Base-by-base conservation (phyloP, 1,140 invertebrate genomes). In the Achroia grisella region DNA sequence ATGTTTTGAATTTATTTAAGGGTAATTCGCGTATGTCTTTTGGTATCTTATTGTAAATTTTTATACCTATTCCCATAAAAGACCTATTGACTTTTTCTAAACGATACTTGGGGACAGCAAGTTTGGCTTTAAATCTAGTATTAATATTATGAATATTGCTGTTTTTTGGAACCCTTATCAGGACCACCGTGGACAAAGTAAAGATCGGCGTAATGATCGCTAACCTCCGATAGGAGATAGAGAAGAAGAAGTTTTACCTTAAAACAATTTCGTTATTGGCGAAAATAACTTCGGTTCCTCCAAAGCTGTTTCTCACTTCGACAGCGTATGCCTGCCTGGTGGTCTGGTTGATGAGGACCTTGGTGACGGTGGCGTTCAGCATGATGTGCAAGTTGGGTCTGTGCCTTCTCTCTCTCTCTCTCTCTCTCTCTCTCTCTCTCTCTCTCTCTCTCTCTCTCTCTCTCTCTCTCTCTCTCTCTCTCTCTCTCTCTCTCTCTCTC, bases 341-440 rank as follows among this genome's bases (percentile, higher is more conserved):
- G 12, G 85, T 86, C 49, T 87, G 87, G 60, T 89, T 81, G 51
- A 88, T 83, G 9, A 87, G 64, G 2, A 94, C 88, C 62, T 82
- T 37, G 15, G 92, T 90, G 0, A 90, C 93, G 1, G 91, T 93
- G 1, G 93, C 89, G 72, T 94, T 94, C 0, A 95, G 79, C 81
- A 95, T 87, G 17, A 95, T 89, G 62, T 95, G 91, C 0, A 95
- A 83, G 78, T 96, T 94, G 29, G 87, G 86, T 10, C 95, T 87
- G 31, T 91, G 86, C 56, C n/a, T n/a, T 30, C 39, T 43, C 32
- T 34, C 8, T 34, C 32, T 34, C 32, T 34, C 32, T 34, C 32
- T 9, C 32, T 34, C 32, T 34, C 11, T 34, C 32, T 34, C 32
- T 34, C 32, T 34, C 32, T 34, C 32, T 34, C 32, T 34, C 32